Base-by-base conservation (phyloP, 2,888 invertebrate species). In the Carterocephalus palaemon region DNA sequence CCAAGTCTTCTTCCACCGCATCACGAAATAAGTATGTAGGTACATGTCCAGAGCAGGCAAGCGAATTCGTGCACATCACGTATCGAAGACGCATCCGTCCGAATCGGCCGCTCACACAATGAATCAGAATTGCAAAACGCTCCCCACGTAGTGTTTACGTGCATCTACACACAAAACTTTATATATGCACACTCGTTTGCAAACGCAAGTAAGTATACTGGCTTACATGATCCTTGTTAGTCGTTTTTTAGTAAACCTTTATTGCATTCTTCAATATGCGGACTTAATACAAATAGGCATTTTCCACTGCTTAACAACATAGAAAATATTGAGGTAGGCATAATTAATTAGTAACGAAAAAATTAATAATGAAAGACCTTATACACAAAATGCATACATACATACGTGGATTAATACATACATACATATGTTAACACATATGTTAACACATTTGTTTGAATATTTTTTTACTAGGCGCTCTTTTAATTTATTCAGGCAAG, bases 71-170 rank as follows among this genome's bases (percentile, higher is more conserved):
- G 36, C 32, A 47, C 34, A 42, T 47, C 47, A 41, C 37, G 47
- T 51, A 40, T 42, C 48, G 48, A 59, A 51, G 53, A 57, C 55
- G 60, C 56, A 51, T 51, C 49, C 49, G 47, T 46, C 47, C 52
- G 46, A 42, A 39, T 47, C 48, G 55, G 43, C 47, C 33, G 50
- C 42, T 45, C 45, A 54, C 57, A 54, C 54, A 56, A 58, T 56
- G 62, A 65, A 75, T 74, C 67, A 70, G 72, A 68, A 72, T 73
- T 75, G 75, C 75, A 71, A 74, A 75, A 67, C 67, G 62, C 63
- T 50, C 60, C 60, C 63, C 48, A 57, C 54, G 57, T 59, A 62
- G 64, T 64, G 65, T 70, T 53, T 51, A 51, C 54, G 55, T 50
- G 48, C 48, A 51, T 49, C 54, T 46, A 52, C 46, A 52, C 50